Conservation (phyloP, 2,888 invertebrate genomes). For the Philaethria dido region DNA sequence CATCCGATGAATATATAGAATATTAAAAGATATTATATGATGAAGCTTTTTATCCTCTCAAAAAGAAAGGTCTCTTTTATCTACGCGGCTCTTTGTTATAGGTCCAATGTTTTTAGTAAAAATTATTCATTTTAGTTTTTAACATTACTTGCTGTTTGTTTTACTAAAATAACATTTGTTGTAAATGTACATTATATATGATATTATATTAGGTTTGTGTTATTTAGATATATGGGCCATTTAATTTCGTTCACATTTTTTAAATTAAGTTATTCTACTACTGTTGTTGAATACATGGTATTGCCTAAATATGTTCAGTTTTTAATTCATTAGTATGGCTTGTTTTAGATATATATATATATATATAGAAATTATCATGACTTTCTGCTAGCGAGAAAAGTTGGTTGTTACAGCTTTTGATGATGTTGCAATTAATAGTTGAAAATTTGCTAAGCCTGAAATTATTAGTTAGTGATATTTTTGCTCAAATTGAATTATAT, state of each 20-base stretch:
- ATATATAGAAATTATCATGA: neutral
- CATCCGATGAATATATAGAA: constrained; percentile 5
- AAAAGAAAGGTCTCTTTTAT: constrained; percentile 31
- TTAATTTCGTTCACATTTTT: neutral
- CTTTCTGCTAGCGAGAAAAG: constrained; percentile 10
- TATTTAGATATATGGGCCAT: no score
- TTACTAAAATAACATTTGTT: constrained; percentile 7
- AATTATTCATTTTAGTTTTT: constrained; percentile 5
- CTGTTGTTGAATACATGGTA: neutral
- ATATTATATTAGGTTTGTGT: no score
- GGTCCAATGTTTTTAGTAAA: constrained; percentile 24
- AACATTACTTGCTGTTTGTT: constrained; percentile 5
- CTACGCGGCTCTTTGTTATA: constrained; percentile 32
- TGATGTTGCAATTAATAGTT: constrained; percentile 12
- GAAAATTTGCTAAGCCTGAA: constrained; percentile 9
- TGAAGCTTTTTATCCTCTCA: constrained; percentile 28
- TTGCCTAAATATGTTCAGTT: neutral
- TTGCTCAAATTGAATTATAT: neutral
- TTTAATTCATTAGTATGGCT: neutral
- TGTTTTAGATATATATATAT: neutral
- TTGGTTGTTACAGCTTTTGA: constrained; percentile 19
- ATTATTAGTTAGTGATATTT: constrained; percentile 12
- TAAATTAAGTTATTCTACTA: neutral
- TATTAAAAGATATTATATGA: constrained; percentile 31
- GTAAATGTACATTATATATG: neutral